Conservation (phyloP, 2,113 vertebrate species). For the Heterotilapia buettikoferi region DNA sequence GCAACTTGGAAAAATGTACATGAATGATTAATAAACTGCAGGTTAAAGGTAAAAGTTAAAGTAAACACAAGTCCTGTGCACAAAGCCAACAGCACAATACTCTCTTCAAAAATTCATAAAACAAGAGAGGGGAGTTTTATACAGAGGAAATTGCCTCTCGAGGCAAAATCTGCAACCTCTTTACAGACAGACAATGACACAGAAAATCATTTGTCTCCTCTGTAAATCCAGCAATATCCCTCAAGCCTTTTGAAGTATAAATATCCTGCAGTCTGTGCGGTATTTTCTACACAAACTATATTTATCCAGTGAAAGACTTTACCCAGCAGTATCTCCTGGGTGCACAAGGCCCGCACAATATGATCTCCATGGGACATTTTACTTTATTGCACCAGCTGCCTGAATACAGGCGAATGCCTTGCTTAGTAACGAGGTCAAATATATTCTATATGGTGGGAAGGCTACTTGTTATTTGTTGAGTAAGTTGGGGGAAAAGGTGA, state of each 20-base stretch:
- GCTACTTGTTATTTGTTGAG: neutral
- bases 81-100: neutral
- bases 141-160: neutral
- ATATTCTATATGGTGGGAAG: neutral
- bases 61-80: neutral
- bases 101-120: neutral
- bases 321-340: neutral
- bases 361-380: conserved; percentile 9
- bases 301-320: neutral
- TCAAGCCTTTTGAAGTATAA: neutral
- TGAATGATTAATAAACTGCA: conserved; percentile 1
- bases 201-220: neutral
- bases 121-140: neutral
- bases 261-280: neutral
- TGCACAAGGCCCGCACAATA: neutral
- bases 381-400: conserved; percentile 7
- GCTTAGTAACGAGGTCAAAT: neutral
- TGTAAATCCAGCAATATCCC: neutral
- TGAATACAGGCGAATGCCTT: neutral
- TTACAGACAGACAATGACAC: neutral
- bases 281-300: neutral
- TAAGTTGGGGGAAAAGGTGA: neutral
- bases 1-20: neutral
- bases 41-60: neutral
- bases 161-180: neutral